phyloP scores from a whole-genome alignment of 2,113 vertebrate species.

The Eira barbara region DNA sequence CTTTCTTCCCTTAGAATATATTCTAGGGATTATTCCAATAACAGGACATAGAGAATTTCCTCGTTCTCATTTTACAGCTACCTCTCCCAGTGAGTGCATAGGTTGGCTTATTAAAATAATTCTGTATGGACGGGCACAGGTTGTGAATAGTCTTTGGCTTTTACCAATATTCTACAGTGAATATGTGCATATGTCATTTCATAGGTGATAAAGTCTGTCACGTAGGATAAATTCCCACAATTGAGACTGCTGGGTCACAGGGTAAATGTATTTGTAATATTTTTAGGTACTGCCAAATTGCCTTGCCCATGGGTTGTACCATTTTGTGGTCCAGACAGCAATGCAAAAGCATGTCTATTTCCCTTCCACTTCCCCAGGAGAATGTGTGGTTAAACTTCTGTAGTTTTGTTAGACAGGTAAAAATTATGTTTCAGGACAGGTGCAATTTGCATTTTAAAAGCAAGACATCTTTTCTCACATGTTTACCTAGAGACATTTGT shows the following conservation, averaged over 20 bases:
- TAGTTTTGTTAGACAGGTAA: not conserved
- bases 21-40: not conserved
- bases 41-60: not conserved
- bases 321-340: not conserved
- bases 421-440: not conserved
- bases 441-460: not conserved
- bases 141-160: not conserved
- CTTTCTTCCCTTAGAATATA: not conserved
- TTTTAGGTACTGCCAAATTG: not conserved
- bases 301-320: not conserved
- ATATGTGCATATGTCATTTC: not conserved
- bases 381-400: not conserved
- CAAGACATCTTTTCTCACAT: not conserved
- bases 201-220: not conserved
- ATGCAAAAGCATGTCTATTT: not conserved
- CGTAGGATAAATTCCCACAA: not conserved
- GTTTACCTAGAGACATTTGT: not conserved
- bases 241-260: not conserved
- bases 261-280: not conserved
- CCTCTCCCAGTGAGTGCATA: not conserved
- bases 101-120: not conserved
- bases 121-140: not conserved
- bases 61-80: not conserved
- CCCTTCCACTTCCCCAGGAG: not conserved
- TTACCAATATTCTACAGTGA: not conserved